These are phyloP conservation scores for Ophioderma brevispina DNA, from an alignment of 35 echinoderm and acorn worm genomes.

Conservation along the genomic window DNA sequence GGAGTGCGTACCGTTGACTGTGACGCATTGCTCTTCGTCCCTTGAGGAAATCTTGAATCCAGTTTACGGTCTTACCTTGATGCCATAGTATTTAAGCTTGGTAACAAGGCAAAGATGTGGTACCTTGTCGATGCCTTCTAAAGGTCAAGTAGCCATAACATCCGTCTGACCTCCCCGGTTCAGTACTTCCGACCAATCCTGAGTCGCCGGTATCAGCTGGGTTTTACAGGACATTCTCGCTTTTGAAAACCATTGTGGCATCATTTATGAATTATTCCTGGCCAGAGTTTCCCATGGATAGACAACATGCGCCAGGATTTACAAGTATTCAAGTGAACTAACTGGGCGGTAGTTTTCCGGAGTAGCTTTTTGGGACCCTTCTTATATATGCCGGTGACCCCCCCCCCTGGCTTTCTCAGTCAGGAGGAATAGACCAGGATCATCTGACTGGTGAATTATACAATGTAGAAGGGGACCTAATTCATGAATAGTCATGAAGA, in stretches of 20 bases:
- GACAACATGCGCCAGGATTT: slow-evolving; percentile 60
- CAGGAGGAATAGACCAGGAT: neutral
- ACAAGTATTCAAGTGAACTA: slow-evolving; percentile 23
- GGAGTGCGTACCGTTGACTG: neutral
- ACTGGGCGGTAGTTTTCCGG: slow-evolving; percentile 16
- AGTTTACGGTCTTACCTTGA: neutral
- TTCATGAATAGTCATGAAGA: slow-evolving; percentile 6
- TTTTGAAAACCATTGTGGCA: slow-evolving; percentile 53
- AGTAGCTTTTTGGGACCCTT: neutral
- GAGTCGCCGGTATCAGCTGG: neutral
- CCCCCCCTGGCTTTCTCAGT: neutral
- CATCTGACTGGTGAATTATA: neutral
- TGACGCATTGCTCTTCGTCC: neutral
- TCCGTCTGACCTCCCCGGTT: slow-evolving; percentile 57
- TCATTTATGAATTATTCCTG: slow-evolving; percentile 29
- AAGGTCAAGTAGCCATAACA: slow-evolving; percentile 65
- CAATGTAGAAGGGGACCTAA: neutral
- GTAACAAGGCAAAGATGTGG: slow-evolving; percentile 34
- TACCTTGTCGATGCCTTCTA: slow-evolving; percentile 73
- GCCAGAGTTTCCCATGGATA: slow-evolving; percentile 28
- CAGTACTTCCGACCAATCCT: slow-evolving; percentile 30
- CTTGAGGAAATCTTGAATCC: neutral
- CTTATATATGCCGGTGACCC: slow-evolving; percentile 3
- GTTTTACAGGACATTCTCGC: slow-evolving; percentile 10
- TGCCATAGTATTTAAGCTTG: slow-evolving; percentile 12